Evolutionary conservation across 2,113 vertebrate genomes (phyloP).

Genomic region (Geococcyx californianus): DNA sequence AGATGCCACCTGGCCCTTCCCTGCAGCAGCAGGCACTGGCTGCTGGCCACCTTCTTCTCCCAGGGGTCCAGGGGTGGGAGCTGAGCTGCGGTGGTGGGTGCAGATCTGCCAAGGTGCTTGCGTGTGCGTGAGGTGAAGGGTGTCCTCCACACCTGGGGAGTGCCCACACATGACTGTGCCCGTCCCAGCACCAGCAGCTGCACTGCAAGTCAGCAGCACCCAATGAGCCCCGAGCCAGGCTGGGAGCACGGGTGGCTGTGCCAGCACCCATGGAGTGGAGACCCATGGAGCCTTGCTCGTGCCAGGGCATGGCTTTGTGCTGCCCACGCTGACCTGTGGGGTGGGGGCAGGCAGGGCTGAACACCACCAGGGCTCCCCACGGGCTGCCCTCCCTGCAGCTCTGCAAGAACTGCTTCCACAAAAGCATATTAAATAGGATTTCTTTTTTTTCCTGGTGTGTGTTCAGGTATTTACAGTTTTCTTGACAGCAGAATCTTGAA

Average conservation of each 20-base stretch:
- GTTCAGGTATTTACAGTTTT: not conserved
- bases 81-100: rapidly evolving
- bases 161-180: rapidly evolving
- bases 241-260: rapidly evolving
- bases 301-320: not conserved
- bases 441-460: not conserved
- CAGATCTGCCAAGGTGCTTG: not conserved
- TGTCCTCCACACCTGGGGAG: rapidly evolving
- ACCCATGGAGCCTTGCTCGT: not conserved
- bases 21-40: not conserved
- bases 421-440: not conserved
- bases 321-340: not conserved
- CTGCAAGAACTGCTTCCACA: not conserved
- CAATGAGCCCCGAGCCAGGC: rapidly evolving
- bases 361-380: not conserved
- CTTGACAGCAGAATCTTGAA: not conserved
- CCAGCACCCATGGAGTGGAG: not conserved
- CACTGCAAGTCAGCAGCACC: rapidly evolving
- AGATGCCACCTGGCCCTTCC: not conserved
- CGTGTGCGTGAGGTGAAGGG: rapidly evolving
- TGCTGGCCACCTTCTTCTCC: rapidly evolving
- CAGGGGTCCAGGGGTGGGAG: rapidly evolving
- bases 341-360: not conserved
- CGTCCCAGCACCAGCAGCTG: not conserved
- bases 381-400: not conserved